A percentile compares a stretch with the other conserved stretches of the same genome.
These are phyloP conservation scores for Premnoplex brunnescens DNA, from an alignment of 2,797 vertebrate species.

Conservation along the genomic window DNA sequence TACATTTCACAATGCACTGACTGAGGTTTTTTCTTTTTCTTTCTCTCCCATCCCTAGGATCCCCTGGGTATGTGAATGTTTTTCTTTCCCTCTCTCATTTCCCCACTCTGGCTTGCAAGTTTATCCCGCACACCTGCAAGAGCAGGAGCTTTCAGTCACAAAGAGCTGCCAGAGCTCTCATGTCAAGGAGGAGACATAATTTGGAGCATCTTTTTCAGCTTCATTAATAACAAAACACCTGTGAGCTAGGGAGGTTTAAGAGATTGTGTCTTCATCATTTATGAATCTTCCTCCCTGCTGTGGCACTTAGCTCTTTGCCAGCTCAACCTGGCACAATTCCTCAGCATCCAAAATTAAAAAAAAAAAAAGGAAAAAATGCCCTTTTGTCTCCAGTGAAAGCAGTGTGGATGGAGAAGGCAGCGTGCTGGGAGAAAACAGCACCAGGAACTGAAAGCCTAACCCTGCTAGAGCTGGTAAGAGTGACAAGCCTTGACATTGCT, in stretches of 20 bases:
- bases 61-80: conserved; percentile 9
- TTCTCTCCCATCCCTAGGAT: not conserved
- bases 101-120: conserved; percentile 8
- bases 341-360: conserved; percentile 35
- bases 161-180: conserved; percentile 46
- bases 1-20: not conserved
- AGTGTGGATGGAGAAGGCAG: not conserved
- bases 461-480: not conserved
- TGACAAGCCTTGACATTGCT: not conserved
- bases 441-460: not conserved
- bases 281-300: conserved; percentile 57
- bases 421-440: not conserved
- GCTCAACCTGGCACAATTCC: conserved; percentile 42
- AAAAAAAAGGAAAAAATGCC: not conserved
- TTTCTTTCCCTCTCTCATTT: not conserved
- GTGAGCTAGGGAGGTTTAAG: conserved; percentile 50
- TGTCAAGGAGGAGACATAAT: conserved; percentile 55
- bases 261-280: conserved; percentile 63
- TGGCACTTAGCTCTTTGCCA: conserved; percentile 54
- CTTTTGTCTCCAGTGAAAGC: not conserved
- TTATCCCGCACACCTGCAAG: conserved; percentile 57
- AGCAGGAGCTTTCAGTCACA: conserved; percentile 38
- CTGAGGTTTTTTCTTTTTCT: not conserved
- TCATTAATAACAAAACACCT: conserved; percentile 71
- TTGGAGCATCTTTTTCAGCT: conserved; percentile 63